These are phyloP conservation scores for Sebastes variabilis DNA, from an alignment of 2,797 vertebrate species.

Conservation along the genomic window DNA sequence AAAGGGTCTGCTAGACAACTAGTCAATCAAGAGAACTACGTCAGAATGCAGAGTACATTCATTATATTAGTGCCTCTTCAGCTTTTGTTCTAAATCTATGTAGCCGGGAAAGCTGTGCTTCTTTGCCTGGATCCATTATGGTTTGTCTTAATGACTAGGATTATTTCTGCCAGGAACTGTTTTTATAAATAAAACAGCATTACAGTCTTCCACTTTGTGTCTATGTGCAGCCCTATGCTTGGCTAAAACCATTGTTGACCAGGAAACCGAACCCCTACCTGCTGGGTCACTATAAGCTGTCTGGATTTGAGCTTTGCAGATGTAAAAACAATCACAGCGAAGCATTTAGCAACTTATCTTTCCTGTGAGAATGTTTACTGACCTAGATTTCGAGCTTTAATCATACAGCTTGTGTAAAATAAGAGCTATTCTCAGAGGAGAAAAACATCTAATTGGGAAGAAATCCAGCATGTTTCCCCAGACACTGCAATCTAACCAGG, in stretches of 20 bases:
- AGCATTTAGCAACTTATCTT: not conserved
- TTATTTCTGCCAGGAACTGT: not conserved
- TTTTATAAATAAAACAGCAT: not conserved
- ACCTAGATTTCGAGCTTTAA: constrained; percentile 44
- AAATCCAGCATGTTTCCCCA: not conserved
- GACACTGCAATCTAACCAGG: constrained; percentile 21
- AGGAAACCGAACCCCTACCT: not conserved
- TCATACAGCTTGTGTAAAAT: constrained; percentile 36
- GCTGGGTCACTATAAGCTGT: not conserved
- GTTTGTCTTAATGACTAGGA: not conserved
- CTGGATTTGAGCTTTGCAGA: not conserved
- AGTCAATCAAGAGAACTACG: not conserved
- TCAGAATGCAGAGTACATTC: not conserved
- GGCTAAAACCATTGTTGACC: not conserved
- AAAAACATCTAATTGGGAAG: constrained; percentile 21
- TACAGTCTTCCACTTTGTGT: not conserved
- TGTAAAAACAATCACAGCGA: not conserved
- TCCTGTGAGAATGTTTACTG: constrained; percentile 13
- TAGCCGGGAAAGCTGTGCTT: not conserved
- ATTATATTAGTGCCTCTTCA: not conserved
- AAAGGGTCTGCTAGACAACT: not conserved
- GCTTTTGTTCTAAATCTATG: not conserved
- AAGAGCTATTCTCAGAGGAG: constrained; percentile 25
- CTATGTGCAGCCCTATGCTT: not conserved
- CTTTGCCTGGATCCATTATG: not conserved